Evolutionary conservation across 2,888 invertebrate genomes (phyloP), one percentile per base, ranked within the genome.

Genomic region (Pammene fasciana): DNA sequence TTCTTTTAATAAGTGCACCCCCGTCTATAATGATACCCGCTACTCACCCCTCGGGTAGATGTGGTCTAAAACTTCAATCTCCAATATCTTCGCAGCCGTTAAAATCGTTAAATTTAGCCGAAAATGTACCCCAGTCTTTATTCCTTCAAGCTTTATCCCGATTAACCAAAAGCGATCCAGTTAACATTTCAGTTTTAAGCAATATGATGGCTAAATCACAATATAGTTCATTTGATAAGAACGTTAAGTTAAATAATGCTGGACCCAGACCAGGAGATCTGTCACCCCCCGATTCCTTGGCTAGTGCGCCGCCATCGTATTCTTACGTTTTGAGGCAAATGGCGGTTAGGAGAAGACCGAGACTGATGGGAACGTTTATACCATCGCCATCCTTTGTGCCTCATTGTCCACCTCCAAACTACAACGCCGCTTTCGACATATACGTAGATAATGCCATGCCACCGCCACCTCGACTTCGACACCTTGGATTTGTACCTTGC

Each of bases 251-350:
- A 10, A 68, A 38, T 26, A 72, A 70, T 45, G 67, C 61, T 38
- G 65, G 61, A 38, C 67, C 72, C 9, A 74, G 75, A 52, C 76
- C 79, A 16, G 77, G 79, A 13, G 87, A 88, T 50, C 64, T 86
- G 41, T 80, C 86, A 0, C 83, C 92, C 7, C 92, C 92, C 4
- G 83, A 86, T 72, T 92, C 92, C 0, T 77, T 91, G n/a, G 75
- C 81, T 0, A 90, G 84, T 71, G 92, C 92, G 8, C 92, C 92
- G 4, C 92, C 92, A 0, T 90, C 91, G 0, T 92, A 92, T 76
- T 89, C 92, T 0, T 92, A 89, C 72, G 92, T 92, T 7, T 79
- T 91, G 64, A 78, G 90, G 26, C 91, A 92, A 82, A 87, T 88
- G 77, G 83, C 87, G 0, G 79, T 81, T 0, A 75, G 87, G 59